Base-by-base conservation (phyloP, 1,140 invertebrate genomes). In the Tigriopus japonicus region DNA sequence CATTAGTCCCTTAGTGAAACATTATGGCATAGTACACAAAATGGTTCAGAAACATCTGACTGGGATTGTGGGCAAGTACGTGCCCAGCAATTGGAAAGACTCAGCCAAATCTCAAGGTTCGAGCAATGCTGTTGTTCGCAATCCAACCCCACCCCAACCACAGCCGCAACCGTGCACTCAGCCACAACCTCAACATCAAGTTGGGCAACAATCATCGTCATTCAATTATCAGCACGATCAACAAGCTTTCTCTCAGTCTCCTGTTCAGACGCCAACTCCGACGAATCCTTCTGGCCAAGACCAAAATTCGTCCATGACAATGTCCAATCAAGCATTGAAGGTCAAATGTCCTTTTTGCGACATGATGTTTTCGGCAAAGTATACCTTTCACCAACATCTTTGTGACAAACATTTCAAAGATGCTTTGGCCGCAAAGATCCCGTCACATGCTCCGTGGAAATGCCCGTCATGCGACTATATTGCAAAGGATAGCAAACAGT, bases 351-450 rank as follows among this genome's bases (percentile, higher is more conserved):
- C 59, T 12, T 56, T 61, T 49, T 61, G 59, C 35, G 59, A 61
- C n/a, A 14, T 61, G 19, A 49, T 15, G 17, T 61, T 61, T 49
- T 14, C 59, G 6, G 24, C 59, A 3, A 24, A 40, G 40, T 55
- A 61, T 21, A 24, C 52, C 51, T 61, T 61, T 49, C 45, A 51
- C n/a, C 49, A 53, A 19, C 59, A 61, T 42, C 17, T 61, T 6
- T 61, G 59, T 42, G 59, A 61, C 28, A 60, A 40, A 35, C 59
- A 61, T 42, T 61, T 61, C 23, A 61, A 61, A 19, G 59, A 61
- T 6, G 5, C 17, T 14, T 28, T 61, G 19, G 14, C 45, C 15
- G 15, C n/a, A 24, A n/a, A 61, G 15, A n/a, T 40, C 21, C 59
- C 52, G 6, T 19, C 14, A 2, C 19, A n/a, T 3, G 49, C 59